phyloP scores from a whole-genome alignment of 2,113 vertebrate genomes.

The Mystacornis crossleyi region DNA sequence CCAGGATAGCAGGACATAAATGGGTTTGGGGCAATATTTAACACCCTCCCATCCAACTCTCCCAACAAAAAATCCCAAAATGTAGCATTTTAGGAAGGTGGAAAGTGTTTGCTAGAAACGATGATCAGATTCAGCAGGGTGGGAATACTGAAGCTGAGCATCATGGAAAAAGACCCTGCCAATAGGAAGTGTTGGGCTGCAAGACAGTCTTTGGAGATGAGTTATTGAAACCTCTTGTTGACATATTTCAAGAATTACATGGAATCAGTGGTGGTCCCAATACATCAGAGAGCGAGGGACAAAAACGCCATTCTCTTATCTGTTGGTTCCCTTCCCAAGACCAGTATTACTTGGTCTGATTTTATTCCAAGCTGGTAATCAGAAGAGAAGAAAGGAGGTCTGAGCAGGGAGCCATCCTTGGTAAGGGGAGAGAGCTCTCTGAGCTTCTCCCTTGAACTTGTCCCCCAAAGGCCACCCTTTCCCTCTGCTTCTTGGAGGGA shows the following conservation, averaged over 20 bases:
- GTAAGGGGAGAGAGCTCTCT: background rate
- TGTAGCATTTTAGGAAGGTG: background rate
- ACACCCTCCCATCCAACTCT: background rate
- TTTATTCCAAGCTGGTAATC: background rate
- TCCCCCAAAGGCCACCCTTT: background rate
- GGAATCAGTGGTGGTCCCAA: background rate
- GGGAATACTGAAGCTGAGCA: background rate
- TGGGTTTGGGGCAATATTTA: background rate
- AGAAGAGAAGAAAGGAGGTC: background rate
- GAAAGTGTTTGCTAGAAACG: background rate
- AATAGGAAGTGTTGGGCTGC: background rate
- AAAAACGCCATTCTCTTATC: background rate
- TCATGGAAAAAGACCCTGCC: background rate
- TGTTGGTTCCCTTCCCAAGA: background rate
- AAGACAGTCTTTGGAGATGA: background rate
- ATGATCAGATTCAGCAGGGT: background rate
- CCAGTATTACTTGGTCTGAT: background rate
- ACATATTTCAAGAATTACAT: background rate
- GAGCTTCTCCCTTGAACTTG: background rate
- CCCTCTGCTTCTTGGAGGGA: background rate
- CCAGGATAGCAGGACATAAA: background rate
- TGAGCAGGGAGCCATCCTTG: background rate
- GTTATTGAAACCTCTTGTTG: background rate
- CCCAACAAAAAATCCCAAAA: background rate
- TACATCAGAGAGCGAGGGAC: background rate